Conservation (phyloP, 2,113 vertebrate genomes). For the Perognathus longimembris region DNA sequence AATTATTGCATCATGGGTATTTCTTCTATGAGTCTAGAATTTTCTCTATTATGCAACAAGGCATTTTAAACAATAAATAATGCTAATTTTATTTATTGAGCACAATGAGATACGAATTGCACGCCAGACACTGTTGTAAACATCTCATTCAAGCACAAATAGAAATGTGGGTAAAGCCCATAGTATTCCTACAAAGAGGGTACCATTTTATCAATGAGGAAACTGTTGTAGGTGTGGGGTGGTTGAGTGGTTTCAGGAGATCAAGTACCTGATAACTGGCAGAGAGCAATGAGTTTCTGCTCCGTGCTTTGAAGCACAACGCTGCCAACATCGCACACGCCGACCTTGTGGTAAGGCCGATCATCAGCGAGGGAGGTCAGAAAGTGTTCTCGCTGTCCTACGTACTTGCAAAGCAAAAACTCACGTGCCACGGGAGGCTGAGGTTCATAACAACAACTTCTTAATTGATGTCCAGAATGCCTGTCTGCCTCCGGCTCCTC, state of each 20-base stretch:
- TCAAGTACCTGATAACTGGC: neutral
- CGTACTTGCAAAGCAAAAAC: no score
- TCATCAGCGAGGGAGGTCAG: neutral
- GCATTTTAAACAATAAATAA: neutral
- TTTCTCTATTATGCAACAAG: neutral
- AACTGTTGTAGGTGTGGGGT: neutral
- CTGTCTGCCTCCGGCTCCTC: neutral
- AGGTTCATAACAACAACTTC: neutral
- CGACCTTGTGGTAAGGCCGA: neutral
- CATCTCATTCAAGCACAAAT: neutral
- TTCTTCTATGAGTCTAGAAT: neutral
- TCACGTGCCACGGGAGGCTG: neutral
- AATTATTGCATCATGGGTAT: neutral
- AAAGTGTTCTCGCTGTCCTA: neutral
- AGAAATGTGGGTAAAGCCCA: neutral
- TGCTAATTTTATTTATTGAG: neutral
- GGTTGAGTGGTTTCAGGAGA: neutral
- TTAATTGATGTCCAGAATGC: neutral
- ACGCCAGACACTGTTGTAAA: neutral
- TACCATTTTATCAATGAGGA: neutral
- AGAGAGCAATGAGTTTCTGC: neutral
- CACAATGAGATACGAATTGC: neutral
- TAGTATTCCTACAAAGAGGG: neutral
- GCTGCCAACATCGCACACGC: neutral
- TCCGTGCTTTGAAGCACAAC: neutral